Evolutionary conservation across 2,888 invertebrate species (phyloP).

Genomic region (Myopa testacea): DNA sequence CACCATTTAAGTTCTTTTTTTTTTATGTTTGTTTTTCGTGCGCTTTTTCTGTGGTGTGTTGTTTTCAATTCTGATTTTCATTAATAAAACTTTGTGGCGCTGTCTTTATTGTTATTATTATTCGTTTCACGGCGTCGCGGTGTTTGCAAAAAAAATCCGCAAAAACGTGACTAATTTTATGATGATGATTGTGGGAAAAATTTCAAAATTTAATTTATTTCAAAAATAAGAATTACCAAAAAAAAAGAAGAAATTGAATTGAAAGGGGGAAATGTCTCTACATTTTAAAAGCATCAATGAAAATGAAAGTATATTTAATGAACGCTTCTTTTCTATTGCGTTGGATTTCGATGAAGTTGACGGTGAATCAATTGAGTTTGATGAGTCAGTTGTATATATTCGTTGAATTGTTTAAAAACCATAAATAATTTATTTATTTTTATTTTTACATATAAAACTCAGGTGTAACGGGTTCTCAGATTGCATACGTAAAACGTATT

Average conservation of each 20-base stretch:
- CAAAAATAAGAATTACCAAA: neutral
- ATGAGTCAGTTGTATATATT: neutral
- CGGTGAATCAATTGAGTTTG: neutral
- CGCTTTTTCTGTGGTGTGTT: too few species aligned
- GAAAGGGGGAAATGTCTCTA: neutral
- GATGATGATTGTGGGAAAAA: conserved; percentile 14
- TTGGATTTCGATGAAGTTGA: neutral
- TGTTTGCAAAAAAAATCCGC: neutral
- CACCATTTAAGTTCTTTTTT: neutral
- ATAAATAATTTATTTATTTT: too few species aligned
- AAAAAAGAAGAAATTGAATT: neutral
- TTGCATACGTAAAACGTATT: too few species aligned
- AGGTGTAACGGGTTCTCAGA: too few species aligned
- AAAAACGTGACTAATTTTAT: conserved; percentile 4
- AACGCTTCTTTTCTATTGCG: neutral
- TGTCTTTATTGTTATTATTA: neutral
- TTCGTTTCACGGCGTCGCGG: neutral
- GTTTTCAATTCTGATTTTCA: neutral
- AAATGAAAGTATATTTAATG: conserved; percentile 1
- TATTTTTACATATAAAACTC: too few species aligned
- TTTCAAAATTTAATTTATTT: neutral
- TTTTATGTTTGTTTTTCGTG: neutral
- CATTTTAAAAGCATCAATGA: too few species aligned
- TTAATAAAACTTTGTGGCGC: neutral
- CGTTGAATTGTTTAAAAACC: neutral